These are phyloP conservation scores for Phacellophora camtschatica DNA, from an alignment of 30 jellyfish, hydroid and myxozoan genomes.

Conservation along the genomic window DNA sequence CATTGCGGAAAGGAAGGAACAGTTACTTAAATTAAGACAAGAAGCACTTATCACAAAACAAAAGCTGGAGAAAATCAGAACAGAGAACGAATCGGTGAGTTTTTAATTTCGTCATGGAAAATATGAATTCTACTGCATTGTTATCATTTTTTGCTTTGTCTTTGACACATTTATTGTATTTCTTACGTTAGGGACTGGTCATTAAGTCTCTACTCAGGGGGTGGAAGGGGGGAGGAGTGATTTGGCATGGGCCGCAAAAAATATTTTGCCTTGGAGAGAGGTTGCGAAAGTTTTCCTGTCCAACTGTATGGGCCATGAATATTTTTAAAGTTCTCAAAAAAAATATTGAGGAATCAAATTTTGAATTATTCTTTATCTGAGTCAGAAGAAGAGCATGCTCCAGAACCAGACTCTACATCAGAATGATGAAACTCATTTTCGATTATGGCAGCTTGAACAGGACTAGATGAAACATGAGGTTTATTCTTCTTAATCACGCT, in stretches of 20 bases:
- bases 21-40: slow-evolving; percentile 60
- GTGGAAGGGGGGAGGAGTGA: too few species aligned
- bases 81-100: slow-evolving; percentile 63
- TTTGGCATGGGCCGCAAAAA: background rate
- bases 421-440: background rate
- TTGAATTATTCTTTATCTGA: background rate
- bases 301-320: background rate
- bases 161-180: too few species aligned
- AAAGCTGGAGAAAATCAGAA: slow-evolving; percentile 69
- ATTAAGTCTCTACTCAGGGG: background rate
- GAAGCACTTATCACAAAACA: slow-evolving; percentile 88
- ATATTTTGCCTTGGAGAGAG: background rate
- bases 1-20: slow-evolving; percentile 77
- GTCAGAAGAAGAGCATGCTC: background rate
- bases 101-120: too few species aligned
- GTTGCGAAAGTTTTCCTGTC: background rate
- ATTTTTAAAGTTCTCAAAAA: background rate
- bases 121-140: too few species aligned
- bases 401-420: background rate
- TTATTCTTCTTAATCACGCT: too few species aligned
- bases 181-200: slow-evolving; percentile 1
- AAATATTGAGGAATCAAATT: background rate
- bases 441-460: background rate
- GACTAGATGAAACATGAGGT: background rate
- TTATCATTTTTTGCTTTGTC: too few species aligned